These are phyloP conservation scores for Meles meles DNA, from an alignment of 2,113 vertebrate species.

Conservation along the genomic window DNA sequence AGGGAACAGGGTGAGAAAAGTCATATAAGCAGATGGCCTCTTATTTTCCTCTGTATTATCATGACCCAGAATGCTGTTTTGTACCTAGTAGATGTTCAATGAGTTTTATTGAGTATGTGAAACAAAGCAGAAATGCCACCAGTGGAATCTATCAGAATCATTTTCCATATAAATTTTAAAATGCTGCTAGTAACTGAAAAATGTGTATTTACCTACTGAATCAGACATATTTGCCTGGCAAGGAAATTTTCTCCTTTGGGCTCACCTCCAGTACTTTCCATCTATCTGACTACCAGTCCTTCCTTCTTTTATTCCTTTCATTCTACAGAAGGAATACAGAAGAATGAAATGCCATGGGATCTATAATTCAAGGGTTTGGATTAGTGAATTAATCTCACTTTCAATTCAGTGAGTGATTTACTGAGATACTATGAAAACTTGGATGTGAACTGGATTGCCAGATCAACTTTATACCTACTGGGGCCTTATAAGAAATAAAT, in stretches of 20 bases:
- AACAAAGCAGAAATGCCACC: background rate
- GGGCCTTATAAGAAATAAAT: background rate
- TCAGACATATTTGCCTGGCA: background rate
- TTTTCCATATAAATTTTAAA: background rate
- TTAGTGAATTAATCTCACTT: background rate
- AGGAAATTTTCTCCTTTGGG: background rate
- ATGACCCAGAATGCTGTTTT: background rate
- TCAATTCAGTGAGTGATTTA: background rate
- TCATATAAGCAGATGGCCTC: fast-evolving
- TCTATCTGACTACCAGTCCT: background rate
- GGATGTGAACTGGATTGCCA: background rate
- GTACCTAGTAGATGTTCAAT: background rate
- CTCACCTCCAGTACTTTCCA: background rate
- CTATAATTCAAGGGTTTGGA: background rate
- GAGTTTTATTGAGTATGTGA: background rate
- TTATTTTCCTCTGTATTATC: background rate
- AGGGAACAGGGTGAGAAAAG: background rate
- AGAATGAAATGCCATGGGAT: background rate
- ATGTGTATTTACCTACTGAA: background rate
- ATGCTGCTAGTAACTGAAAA: background rate
- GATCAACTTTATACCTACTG: background rate
- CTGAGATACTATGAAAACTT: background rate
- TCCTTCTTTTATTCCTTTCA: background rate
- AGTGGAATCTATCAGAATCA: background rate
- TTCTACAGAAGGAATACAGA: background rate